phyloP scores from a whole-genome alignment of 1,140 invertebrate genomes.

The Drosophila lini region DNA sequence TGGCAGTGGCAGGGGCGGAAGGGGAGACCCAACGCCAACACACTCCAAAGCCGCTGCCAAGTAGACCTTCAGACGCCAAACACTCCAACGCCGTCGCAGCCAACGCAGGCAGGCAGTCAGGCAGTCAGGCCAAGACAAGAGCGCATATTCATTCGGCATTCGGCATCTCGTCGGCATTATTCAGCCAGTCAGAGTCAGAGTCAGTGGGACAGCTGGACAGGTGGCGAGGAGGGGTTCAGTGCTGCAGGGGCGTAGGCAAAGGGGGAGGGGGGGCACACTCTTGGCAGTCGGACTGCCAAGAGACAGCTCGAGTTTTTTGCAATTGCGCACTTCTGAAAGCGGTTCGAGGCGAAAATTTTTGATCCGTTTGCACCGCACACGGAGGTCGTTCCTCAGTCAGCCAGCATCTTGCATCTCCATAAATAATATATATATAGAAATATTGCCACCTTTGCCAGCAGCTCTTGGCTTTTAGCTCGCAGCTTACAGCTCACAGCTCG shows the following conservation, averaged over 20 bases:
- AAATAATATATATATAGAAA: constrained; percentile 19
- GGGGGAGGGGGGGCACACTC: not conserved
- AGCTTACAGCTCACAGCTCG: constrained; percentile 29
- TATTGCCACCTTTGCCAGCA: constrained; percentile 35
- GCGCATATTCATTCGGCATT: constrained; percentile 48
- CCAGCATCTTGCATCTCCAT: constrained; percentile 43
- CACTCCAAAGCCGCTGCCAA: constrained; percentile 77
- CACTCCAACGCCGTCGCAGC: constrained; percentile 72
- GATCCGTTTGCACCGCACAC: constrained; percentile 65
- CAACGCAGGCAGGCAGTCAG: constrained; percentile 35
- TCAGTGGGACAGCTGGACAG: constrained; percentile 60
- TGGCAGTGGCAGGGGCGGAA: not conserved
- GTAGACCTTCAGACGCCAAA: constrained; percentile 83
- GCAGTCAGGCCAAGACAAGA: constrained; percentile 48
- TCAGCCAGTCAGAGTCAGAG: constrained; percentile 33
- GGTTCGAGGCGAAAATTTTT: constrained; percentile 52
- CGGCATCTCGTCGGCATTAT: constrained; percentile 47
- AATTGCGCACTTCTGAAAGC: constrained; percentile 76
- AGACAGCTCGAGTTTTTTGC: constrained; percentile 71
- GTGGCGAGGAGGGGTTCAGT: constrained; percentile 13
- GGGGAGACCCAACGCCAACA: constrained; percentile 63
- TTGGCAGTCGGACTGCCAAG: constrained; percentile 60
- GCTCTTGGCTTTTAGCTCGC: constrained; percentile 13
- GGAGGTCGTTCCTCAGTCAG: constrained; percentile 25
- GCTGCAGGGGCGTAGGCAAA: constrained; percentile 5